phyloP scores from a whole-genome alignment of 2,797 vertebrate species.

The Tinamus major region DNA sequence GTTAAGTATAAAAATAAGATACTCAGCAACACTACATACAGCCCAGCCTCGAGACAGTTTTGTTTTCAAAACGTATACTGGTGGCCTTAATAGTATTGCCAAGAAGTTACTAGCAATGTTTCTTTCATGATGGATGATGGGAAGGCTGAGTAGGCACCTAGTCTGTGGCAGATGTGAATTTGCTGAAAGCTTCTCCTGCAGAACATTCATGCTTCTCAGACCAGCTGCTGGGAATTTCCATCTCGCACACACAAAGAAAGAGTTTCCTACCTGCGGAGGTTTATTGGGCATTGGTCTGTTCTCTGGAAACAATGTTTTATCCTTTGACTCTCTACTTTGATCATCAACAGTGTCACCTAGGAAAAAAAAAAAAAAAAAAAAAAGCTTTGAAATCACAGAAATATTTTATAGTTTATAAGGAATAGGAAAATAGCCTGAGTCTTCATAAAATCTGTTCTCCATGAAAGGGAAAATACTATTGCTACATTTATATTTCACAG shows the following conservation, averaged over 20 bases:
- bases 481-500: background rate
- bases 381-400: background rate
- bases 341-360: slow-evolving; percentile 77
- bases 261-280: slow-evolving; percentile 73
- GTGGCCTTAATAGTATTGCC: background rate
- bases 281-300: slow-evolving; percentile 37
- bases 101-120: background rate
- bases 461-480: background rate
- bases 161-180: background rate
- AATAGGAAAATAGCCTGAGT: background rate
- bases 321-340: slow-evolving; percentile 42
- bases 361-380: background rate
- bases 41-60: background rate
- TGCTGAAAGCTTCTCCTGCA: background rate
- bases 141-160: background rate
- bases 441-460: background rate
- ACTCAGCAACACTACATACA: background rate
- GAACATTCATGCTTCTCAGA: background rate
- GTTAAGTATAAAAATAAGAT: background rate
- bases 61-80: background rate
- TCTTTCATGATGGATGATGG: background rate
- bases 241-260: background rate
- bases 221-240: background rate
- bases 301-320: slow-evolving; percentile 44
- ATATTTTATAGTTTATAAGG: background rate